Evolutionary conservation across 2,797 vertebrate species (phyloP), one percentile per base, ranked within the genome.

Genomic region (Bucorvus abyssinicus): DNA sequence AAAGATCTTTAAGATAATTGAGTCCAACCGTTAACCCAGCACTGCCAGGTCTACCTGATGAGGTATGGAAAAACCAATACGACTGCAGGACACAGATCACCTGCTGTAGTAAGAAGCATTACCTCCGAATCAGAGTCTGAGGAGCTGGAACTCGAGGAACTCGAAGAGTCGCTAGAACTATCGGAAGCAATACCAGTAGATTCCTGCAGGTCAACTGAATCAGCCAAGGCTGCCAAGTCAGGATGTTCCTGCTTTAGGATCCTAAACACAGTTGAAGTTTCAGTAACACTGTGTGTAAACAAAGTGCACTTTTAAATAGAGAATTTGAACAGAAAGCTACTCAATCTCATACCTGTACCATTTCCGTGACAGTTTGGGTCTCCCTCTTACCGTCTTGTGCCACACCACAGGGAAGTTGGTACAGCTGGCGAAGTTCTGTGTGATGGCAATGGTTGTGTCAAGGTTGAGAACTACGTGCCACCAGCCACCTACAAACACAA

Each of bases 401-500:
- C 99, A 99, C 42, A 99, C 99, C 64, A 99, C 99, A 34, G 99
- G 99, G 95, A 99, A 99, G 97, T 99, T 99, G 71, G 99, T 99
- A 29, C 98, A 98, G 97, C 99, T 99, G 97, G 99, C 99, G 29
- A 99, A 99, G 96, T 99, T 99, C 95, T 99, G 99, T 3, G 99
- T 99, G 96, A 99, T 97, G 53, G 99, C 99, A 93, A 99, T 99
- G 7, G 99, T 98, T 0, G 98, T 99, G 97, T 99, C 99, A 50
- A 99, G 94, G 87, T 99, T 99, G 88, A 99, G 98, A 45, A 99
- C 99, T 1, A 99, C 99, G 2, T 99, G 99, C 99, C 99, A 99
- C 99, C 99, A 99, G 23, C 99, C 99, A 76, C 99, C 99, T 99
- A 34, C 2, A 94, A 95, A 95, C 9, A 93, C 59, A 94, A 14